Evolutionary conservation across 2,113 vertebrate genomes (phyloP), one percentile per base, ranked within the genome.

Genomic region (Scomber colias): DNA sequence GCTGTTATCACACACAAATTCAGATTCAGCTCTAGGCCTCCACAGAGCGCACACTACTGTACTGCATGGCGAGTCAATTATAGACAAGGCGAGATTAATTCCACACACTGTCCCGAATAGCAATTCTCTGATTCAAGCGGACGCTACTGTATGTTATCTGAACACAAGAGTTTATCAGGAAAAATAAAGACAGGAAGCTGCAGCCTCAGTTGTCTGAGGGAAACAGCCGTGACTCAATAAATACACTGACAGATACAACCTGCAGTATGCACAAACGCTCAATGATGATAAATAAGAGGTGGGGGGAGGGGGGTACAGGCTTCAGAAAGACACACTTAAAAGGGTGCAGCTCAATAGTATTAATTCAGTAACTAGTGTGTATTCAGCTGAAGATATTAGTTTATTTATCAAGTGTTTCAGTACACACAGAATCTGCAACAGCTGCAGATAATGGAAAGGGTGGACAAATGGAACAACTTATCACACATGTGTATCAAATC

Each of bases 51-150:
- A 49, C 53, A 67, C 54, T 16, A 64, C 73, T 73, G 62, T 54
- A 67, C 75, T 48, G 69, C 59, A 49, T 66, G 69, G 69, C 55
- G 62, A 84, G 77, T 91, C 83, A 68, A 82, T 84, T 81, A 86
- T 68, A 77, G 87, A 88, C 59, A 61, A 71, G 78, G 46, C 56
- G 2, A 79, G 77, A 84, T 74, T 57, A 81, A 81, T 88, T 84
- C 70, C 21, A 11, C 77, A 75, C 57, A 71, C 63, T 65, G 75
- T 85, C 71, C 56, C 12, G 16, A 81, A 72, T 69, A 78, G 40
- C 54, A 57, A 27, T 79, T 84, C 71, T 21, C 77, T 44, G 67
- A 74, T 79, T 71, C 21, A 16, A 59, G 57, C 59, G 48, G 19
- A 64, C 51, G 30, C 60, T 30, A 35, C 70, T 50, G 48, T 44